phyloP scores from a whole-genome alignment of 1,140 invertebrate genomes.

The Drosophila carrolli region DNA sequence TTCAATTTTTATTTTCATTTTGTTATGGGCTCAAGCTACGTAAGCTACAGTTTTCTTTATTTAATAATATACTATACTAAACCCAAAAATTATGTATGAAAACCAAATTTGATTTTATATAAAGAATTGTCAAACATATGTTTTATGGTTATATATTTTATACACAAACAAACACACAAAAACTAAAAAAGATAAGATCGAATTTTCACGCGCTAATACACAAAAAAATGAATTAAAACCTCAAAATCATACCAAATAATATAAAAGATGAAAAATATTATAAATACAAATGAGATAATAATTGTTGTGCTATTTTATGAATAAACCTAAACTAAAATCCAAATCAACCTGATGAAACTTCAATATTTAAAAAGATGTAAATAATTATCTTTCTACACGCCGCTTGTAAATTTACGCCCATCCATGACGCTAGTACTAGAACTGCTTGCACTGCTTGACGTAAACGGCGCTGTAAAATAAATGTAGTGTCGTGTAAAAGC shows the following conservation, averaged over 20 bases:
- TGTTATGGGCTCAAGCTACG: slow-evolving; percentile 78
- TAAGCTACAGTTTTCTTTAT: slow-evolving; percentile 67
- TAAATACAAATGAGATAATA: slow-evolving; percentile 49
- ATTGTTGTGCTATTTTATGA: slow-evolving; percentile 74
- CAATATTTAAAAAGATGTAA: slow-evolving; percentile 7
- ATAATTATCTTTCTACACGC: slow-evolving; percentile 6
- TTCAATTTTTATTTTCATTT: slow-evolving; percentile 47
- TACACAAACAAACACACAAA: slow-evolving; percentile 34
- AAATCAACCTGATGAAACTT: slow-evolving; percentile 19
- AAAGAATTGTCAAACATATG: slow-evolving; percentile 76
- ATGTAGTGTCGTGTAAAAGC: neutral
- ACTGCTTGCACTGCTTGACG: slow-evolving; percentile 20
- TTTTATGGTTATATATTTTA: slow-evolving; percentile 72
- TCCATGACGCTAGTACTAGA: neutral
- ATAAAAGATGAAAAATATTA: slow-evolving; percentile 46
- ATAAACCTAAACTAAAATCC: slow-evolving; percentile 57
- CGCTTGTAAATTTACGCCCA: slow-evolving; percentile 8
- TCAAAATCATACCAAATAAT: slow-evolving; percentile 75
- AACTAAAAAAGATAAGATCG: slow-evolving; percentile 15
- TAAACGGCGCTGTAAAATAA: neutral
- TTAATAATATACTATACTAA: slow-evolving; percentile 57
- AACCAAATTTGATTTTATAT: slow-evolving; percentile 70
- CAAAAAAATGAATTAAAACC: slow-evolving; percentile 45
- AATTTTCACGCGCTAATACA: slow-evolving; percentile 55
- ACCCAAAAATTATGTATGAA: slow-evolving; percentile 69